A percentile compares a stretch with the other conserved stretches of the same genome.
Evolutionary conservation across 2,888 invertebrate genomes (phyloP).

Genomic region (Pseudoips prasinana): DNA sequence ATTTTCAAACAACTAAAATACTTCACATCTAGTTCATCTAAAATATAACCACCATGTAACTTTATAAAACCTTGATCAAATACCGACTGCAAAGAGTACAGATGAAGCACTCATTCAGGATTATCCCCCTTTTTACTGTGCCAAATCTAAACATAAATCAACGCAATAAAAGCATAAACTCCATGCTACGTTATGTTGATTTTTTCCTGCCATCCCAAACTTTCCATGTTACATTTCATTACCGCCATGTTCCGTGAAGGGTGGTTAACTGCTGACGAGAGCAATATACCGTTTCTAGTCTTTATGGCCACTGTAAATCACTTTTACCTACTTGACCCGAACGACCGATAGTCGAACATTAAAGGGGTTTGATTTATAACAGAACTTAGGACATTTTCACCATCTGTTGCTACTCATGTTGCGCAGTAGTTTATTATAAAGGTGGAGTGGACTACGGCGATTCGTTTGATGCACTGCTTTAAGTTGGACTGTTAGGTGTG

Average conservation of each 20-base stretch:
- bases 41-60: no score
- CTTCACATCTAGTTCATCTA: no score
- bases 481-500: conserved; percentile 9
- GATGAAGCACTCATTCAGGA: neutral
- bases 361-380: conserved; percentile 79
- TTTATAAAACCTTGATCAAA: no score
- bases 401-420: conserved; percentile 68
- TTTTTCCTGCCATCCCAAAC: conserved; percentile 18
- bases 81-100: neutral
- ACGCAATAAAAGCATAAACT: neutral
- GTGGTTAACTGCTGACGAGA: conserved; percentile 54
- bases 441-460: conserved; percentile 45
- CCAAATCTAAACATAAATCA: neutral
- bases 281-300: conserved; percentile 64
- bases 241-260: conserved; percentile 49
- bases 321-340: conserved; percentile 73
- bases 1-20: no score
- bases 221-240: conserved; percentile 53
- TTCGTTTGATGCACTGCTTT: conserved; percentile 40
- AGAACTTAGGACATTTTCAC: conserved; percentile 73
- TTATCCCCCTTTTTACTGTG: no score
- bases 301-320: conserved; percentile 74
- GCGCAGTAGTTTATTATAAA: conserved; percentile 67
- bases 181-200: neutral
- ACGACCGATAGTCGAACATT: conserved; percentile 69